Conservation (phyloP, 2,888 invertebrate genomes). For the Diarsia mendica region DNA sequence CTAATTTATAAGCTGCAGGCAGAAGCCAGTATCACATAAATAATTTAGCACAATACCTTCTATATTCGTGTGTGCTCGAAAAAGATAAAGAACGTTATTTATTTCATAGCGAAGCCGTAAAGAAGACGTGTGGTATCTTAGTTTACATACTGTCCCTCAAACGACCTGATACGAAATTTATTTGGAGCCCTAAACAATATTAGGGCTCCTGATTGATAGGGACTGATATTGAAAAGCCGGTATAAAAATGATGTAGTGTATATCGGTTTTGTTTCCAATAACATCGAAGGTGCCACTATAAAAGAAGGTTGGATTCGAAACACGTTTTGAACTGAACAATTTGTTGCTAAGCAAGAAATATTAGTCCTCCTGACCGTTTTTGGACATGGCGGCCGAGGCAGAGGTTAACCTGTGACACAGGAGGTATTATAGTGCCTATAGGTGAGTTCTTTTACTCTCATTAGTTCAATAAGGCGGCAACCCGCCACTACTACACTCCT, state of each 20-base stretch:
- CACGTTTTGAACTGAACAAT: background rate
- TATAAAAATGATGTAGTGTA: slow-evolving; percentile 58
- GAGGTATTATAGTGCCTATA: background rate
- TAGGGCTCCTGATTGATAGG: slow-evolving; percentile 54
- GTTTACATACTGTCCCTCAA: slow-evolving; percentile 72
- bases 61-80: slow-evolving; percentile 35
- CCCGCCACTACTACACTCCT: too few species aligned
- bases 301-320: background rate
- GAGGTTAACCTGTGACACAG: background rate
- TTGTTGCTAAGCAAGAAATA: background rate
- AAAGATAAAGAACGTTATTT: slow-evolving; percentile 76
- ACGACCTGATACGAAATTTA: slow-evolving; percentile 57
- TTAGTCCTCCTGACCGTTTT: background rate
- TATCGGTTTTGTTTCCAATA: slow-evolving; percentile 42
- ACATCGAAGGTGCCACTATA: background rate
- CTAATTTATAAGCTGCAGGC: background rate
- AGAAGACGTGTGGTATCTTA: slow-evolving; percentile 71
- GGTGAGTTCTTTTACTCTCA: background rate
- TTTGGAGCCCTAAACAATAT: slow-evolving; percentile 58
- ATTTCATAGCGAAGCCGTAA: slow-evolving; percentile 77
- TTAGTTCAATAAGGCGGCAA: background rate
- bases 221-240: slow-evolving; percentile 53
- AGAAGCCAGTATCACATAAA: slow-evolving; percentile 30
- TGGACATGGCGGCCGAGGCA: background rate
- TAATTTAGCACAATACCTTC: slow-evolving; percentile 39